Percentiles rank a stretch among this genome's conserved stretches.
These are phyloP conservation scores for Gila orcuttii DNA, from an alignment of 2,113 vertebrate genomes.

Conservation along the genomic window DNA sequence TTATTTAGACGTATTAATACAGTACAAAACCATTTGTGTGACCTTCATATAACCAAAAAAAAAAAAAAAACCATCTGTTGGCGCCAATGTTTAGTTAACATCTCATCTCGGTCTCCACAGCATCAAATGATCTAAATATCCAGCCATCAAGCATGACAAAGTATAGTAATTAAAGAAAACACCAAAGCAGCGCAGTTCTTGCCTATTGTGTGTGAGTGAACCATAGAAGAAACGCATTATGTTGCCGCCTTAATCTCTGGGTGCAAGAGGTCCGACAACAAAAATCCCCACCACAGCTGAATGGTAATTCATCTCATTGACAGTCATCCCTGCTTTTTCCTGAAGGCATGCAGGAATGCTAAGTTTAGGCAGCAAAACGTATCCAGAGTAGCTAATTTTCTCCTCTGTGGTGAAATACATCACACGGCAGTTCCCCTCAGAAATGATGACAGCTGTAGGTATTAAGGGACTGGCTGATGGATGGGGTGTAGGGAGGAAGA, in stretches of 20 bases:
- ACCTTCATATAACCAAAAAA: neutral
- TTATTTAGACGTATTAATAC: neutral
- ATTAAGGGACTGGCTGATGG: slow-evolving; percentile 74
- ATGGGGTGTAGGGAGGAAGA: slow-evolving; percentile 70
- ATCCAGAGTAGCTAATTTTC: slow-evolving; percentile 61
- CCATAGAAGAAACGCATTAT: neutral
- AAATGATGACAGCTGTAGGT: slow-evolving; percentile 73
- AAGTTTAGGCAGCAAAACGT: slow-evolving; percentile 53
- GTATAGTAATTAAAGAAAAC: slow-evolving; percentile 37
- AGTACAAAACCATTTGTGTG: neutral
- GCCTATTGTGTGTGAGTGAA: slow-evolving; percentile 31
- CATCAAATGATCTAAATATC: neutral
- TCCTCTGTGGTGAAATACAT: slow-evolving; percentile 57
- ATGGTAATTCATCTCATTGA: slow-evolving; percentile 57
- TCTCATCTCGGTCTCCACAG: neutral
- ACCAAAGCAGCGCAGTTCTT: neutral
- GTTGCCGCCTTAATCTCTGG: slow-evolving; percentile 45
- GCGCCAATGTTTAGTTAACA: neutral
- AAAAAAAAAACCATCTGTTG: neutral
- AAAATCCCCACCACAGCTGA: slow-evolving; percentile 54
- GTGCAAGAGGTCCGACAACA: slow-evolving; percentile 48
- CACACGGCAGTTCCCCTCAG: slow-evolving; percentile 51
- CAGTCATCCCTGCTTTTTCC: slow-evolving; percentile 53
- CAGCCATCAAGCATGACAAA: slow-evolving; percentile 3
- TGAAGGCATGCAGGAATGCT: slow-evolving; percentile 55